Evolutionary conservation across 2,797 vertebrate genomes (phyloP).

Genomic region (Knipowitschia caucasica): DNA sequence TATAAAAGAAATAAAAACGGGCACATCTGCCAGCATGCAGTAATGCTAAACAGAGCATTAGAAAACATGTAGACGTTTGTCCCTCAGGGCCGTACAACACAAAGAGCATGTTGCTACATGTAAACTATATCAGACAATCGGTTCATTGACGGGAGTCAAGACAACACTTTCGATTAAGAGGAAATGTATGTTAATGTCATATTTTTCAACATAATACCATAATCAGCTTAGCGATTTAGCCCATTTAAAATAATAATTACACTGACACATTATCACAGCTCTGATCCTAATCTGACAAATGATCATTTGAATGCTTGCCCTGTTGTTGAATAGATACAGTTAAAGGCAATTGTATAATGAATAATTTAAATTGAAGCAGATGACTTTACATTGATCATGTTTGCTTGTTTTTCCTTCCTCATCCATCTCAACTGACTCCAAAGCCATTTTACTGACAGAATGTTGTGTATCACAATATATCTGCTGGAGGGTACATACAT

Average conservation of each 20-base stretch:
- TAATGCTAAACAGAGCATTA: slow-evolving; percentile 39
- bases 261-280: not conserved
- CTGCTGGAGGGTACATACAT: no score
- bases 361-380: not conserved
- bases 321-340: not conserved
- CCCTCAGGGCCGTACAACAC: slow-evolving; percentile 38
- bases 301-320: not conserved
- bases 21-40: slow-evolving; percentile 32
- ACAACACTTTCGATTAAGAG: not conserved
- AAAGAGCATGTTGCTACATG: slow-evolving; percentile 4
- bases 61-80: slow-evolving; percentile 34
- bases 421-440: no score
- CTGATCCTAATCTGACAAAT: slow-evolving; percentile 2
- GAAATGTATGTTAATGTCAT: slow-evolving; percentile 41
- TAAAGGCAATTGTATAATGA: not conserved
- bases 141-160: slow-evolving; percentile 21
- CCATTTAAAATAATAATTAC: slow-evolving; percentile 17
- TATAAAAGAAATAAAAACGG: no score
- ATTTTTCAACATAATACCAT: slow-evolving; percentile 18
- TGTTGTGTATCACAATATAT: no score
- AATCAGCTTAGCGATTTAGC: slow-evolving; percentile 45
- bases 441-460: no score
- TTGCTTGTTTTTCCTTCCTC: no score
- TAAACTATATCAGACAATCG: slow-evolving; percentile 19
- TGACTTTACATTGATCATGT: not conserved